Evolutionary conservation across 2,113 vertebrate genomes (phyloP).

Genomic region (Baryphthengus martii): DNA sequence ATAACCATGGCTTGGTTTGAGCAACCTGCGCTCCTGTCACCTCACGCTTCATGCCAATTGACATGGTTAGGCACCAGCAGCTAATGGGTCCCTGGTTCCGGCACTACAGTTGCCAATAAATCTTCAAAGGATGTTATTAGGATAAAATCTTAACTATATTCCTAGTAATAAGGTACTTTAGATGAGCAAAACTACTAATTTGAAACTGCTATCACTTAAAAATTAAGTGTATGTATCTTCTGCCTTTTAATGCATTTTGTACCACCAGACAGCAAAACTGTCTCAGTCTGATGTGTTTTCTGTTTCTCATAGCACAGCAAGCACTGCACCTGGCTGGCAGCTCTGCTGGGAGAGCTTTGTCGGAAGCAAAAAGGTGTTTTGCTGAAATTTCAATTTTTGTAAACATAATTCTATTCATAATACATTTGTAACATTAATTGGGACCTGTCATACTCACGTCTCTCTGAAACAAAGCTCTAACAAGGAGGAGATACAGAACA

Average conservation of each 20-base stretch:
- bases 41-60: background rate
- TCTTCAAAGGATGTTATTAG: background rate
- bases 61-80: background rate
- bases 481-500: background rate
- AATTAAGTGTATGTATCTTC: background rate
- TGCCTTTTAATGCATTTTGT: background rate
- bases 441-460: background rate
- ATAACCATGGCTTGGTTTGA: background rate
- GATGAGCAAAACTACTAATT: background rate
- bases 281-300: background rate
- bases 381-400: background rate
- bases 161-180: background rate
- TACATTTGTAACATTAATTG: background rate
- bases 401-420: background rate
- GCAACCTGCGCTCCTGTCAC: background rate
- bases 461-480: background rate
- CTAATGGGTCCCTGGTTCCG: background rate
- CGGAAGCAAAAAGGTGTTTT: background rate
- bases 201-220: background rate
- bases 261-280: background rate
- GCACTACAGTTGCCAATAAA: background rate
- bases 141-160: background rate
- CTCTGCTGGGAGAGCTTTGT: background rate
- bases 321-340: background rate
- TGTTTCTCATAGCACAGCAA: background rate